Evolutionary conservation across 2,888 invertebrate genomes (phyloP).

Genomic region (Calameuta filiformis): DNA sequence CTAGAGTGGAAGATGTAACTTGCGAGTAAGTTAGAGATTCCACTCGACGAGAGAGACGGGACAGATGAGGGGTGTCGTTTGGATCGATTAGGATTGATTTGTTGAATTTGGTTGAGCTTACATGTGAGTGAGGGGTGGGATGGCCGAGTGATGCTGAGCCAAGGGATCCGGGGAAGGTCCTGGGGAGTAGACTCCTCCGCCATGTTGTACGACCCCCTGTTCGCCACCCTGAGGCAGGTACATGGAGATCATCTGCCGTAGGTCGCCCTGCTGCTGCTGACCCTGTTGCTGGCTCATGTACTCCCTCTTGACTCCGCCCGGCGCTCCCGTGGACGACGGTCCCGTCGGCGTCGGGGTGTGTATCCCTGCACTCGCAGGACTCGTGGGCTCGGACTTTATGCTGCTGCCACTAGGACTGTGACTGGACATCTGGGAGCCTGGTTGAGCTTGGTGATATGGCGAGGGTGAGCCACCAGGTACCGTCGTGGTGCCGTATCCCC

Average conservation of each 20-base stretch:
- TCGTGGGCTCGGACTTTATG: conserved; percentile 90
- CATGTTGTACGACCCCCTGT: conserved; percentile 75
- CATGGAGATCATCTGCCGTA: conserved; percentile 81
- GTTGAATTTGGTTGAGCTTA: conserved; percentile 61
- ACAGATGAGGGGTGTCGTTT: neutral
- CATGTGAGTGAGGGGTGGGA: conserved; percentile 74
- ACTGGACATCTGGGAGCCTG: conserved; percentile 75
- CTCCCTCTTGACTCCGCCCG: conserved; percentile 75
- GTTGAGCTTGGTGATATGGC: conserved; percentile 77
- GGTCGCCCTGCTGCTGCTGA: conserved; percentile 72
- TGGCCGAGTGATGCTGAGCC: conserved; percentile 61
- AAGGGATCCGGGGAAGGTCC: conserved; percentile 73
- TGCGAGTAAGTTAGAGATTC: neutral
- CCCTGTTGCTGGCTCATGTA: conserved; percentile 71
- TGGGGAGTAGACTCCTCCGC: conserved; percentile 68
- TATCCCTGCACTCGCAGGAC: conserved; percentile 78
- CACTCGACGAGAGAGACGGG: neutral
- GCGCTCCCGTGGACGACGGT: conserved; percentile 59
- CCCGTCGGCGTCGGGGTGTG: conserved; percentile 67
- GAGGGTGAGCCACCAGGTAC: conserved; percentile 73
- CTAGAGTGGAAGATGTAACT: neutral
- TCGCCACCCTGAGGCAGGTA: conserved; percentile 78
- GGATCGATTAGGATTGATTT: neutral
- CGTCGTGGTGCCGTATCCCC: conserved; percentile 74
- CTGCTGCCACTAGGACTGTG: conserved; percentile 90